Percentiles rank a stretch among this genome's conserved stretches.
phyloP scores from a whole-genome alignment of 2,113 vertebrate species.

The Sander vitreus region DNA sequence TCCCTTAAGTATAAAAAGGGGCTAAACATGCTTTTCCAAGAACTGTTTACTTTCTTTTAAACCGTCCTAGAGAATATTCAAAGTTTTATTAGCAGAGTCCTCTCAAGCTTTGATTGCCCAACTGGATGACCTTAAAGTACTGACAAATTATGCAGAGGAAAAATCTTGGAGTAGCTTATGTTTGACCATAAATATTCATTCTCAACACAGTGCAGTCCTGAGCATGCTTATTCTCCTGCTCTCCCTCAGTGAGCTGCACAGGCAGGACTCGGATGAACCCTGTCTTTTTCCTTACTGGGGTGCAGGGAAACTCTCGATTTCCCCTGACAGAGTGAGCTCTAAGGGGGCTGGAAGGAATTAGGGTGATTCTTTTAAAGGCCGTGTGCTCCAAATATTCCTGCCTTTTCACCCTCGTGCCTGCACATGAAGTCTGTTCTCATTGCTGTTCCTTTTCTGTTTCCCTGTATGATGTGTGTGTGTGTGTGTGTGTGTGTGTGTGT shows the following conservation, averaged over 20 bases:
- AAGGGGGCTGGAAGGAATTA: slow-evolving; percentile 49
- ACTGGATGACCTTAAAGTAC: slow-evolving; percentile 59
- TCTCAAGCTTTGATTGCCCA: slow-evolving; percentile 49
- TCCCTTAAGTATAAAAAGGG: background rate
- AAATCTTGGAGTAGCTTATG: slow-evolving; percentile 53
- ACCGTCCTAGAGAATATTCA: slow-evolving; percentile 30
- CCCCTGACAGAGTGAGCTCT: slow-evolving; percentile 53
- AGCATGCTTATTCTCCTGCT: slow-evolving; percentile 18
- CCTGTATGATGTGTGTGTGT: slow-evolving; percentile 4
- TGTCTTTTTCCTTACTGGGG: slow-evolving; percentile 43
- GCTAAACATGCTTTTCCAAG: slow-evolving; percentile 34
- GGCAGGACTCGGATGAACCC: slow-evolving; percentile 39
- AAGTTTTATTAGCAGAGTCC: slow-evolving; percentile 35
- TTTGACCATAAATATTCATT: slow-evolving; percentile 71
- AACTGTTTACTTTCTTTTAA: slow-evolving; percentile 48
- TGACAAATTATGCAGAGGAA: slow-evolving; percentile 59
- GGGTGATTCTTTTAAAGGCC: slow-evolving; percentile 65
- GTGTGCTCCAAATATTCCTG: slow-evolving; percentile 42
- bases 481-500: slow-evolving; percentile 15
- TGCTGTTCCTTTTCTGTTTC: slow-evolving; percentile 3
- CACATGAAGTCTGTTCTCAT: background rate
- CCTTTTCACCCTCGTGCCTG: slow-evolving; percentile 8
- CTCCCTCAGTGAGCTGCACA: slow-evolving; percentile 26
- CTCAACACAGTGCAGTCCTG: slow-evolving; percentile 32
- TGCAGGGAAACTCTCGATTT: slow-evolving; percentile 45